Conservation (phyloP, 1,140 invertebrate species). For the Scaptomyza pallida region DNA sequence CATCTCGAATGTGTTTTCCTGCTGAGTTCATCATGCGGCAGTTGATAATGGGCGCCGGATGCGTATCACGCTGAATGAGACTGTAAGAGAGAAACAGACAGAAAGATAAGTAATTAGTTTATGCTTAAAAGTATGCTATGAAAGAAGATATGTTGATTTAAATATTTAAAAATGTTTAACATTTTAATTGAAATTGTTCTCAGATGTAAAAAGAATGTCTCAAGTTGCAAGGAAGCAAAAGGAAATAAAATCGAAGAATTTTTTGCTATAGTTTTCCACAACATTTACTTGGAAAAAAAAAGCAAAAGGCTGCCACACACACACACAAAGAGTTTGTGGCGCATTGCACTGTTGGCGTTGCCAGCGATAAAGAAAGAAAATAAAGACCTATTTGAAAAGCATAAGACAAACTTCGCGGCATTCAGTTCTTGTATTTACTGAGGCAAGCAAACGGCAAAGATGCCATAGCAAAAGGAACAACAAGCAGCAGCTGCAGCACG, state of each 20-base stretch:
- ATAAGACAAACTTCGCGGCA: slow-evolving; percentile 27
- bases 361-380: slow-evolving; percentile 10
- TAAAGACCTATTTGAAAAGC: slow-evolving; percentile 19
- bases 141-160: no score
- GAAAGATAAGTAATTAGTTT: slow-evolving; percentile 2
- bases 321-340: slow-evolving; percentile 1
- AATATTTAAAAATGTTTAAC: neutral
- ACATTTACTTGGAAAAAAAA: neutral
- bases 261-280: slow-evolving; percentile 9
- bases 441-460: slow-evolving; percentile 16
- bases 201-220: neutral
- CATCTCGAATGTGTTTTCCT: slow-evolving; percentile 86
- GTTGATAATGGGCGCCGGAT: slow-evolving; percentile 91
- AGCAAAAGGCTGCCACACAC: neutral
- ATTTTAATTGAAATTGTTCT: neutral
- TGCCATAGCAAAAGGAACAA: slow-evolving; percentile 10
- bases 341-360: neutral
- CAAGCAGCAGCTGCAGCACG: slow-evolving; percentile 16
- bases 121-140: slow-evolving; percentile 3
- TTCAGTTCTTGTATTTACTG: slow-evolving; percentile 57
- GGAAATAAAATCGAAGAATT: neutral
- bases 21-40: slow-evolving; percentile 88
- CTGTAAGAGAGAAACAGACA: slow-evolving; percentile 84
- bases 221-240: neutral
- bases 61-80: slow-evolving; percentile 89